Evolutionary conservation across 2,113 vertebrate genomes (phyloP).

Genomic region (Peromyscus californicus): DNA sequence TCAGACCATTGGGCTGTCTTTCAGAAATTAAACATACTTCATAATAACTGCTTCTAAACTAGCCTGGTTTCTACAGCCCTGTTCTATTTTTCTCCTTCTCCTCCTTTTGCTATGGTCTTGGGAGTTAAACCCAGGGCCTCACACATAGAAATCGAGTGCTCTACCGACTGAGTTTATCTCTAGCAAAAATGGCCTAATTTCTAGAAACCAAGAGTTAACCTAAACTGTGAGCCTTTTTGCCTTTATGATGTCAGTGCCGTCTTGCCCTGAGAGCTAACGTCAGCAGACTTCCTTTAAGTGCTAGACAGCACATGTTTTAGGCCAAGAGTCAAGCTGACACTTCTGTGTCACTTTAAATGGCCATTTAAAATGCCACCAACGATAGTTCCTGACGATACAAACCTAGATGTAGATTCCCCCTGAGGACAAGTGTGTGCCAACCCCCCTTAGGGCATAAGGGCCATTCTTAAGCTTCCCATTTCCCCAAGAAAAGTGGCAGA

Average conservation of each 20-base stretch:
- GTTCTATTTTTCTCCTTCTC: background rate
- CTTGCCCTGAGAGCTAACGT: background rate
- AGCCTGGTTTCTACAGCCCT: background rate
- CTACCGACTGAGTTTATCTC: background rate
- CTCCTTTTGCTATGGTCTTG: no score
- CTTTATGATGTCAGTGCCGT: background rate
- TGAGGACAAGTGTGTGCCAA: background rate
- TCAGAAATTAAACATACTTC: conserved; percentile 27
- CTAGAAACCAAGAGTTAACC: background rate
- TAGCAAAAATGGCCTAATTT: background rate
- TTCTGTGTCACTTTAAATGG: background rate
- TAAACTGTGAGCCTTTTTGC: background rate
- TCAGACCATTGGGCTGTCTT: background rate
- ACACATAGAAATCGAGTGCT: background rate
- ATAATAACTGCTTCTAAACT: background rate
- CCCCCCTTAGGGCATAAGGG: background rate
- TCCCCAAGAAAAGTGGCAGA: background rate
- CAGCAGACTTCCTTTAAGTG: background rate
- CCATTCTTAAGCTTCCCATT: background rate
- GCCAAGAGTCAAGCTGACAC: background rate
- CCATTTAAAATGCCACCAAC: background rate
- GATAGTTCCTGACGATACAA: background rate
- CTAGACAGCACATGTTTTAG: background rate
- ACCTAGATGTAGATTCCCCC: background rate
- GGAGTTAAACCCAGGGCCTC: background rate